A percentile compares a stretch with the other conserved stretches of the same genome.
Evolutionary conservation across 2,888 invertebrate species (phyloP).

Genomic region (Parapristionchus giblindavisi): DNA sequence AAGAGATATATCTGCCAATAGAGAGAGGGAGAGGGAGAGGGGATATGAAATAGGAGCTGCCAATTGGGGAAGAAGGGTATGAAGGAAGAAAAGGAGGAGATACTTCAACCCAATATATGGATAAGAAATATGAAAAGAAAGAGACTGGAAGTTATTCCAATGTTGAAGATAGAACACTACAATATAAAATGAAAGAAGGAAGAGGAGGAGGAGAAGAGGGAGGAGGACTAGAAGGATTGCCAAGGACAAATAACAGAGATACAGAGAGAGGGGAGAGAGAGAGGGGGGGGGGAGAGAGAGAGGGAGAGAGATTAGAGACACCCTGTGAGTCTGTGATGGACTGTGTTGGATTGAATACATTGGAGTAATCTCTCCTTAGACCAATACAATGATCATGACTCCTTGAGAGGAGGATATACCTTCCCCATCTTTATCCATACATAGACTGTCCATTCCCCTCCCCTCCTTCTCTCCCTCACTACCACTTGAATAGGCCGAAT

Average conservation of each 20-base stretch:
- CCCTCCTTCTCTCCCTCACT: background rate
- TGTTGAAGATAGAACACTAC: no score
- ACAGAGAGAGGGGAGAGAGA: constrained; percentile 1
- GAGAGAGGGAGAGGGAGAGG: constrained; percentile 6
- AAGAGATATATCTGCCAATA: background rate
- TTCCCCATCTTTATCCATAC: background rate
- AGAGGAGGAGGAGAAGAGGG: background rate
- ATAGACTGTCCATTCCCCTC: background rate
- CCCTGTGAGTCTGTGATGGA: background rate
- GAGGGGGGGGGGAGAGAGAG: background rate
- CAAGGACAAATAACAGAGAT: background rate
- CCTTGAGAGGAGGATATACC: constrained; percentile 28
- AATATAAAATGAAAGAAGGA: background rate
- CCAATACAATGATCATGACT: no score
- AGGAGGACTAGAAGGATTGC: background rate
- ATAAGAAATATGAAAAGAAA: no score
- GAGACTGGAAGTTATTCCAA: no score
- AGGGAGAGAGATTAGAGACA: background rate
- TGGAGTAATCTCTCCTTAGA: no score
- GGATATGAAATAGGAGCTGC: background rate
- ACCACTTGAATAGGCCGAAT: background rate
- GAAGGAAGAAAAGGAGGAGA: background rate
- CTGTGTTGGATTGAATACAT: no score
- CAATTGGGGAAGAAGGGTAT: background rate
- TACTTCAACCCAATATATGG: no score